Evolutionary conservation across 1,140 invertebrate genomes (phyloP), one percentile per base, ranked within the genome.

Genomic region (Prorops nasuta): DNA sequence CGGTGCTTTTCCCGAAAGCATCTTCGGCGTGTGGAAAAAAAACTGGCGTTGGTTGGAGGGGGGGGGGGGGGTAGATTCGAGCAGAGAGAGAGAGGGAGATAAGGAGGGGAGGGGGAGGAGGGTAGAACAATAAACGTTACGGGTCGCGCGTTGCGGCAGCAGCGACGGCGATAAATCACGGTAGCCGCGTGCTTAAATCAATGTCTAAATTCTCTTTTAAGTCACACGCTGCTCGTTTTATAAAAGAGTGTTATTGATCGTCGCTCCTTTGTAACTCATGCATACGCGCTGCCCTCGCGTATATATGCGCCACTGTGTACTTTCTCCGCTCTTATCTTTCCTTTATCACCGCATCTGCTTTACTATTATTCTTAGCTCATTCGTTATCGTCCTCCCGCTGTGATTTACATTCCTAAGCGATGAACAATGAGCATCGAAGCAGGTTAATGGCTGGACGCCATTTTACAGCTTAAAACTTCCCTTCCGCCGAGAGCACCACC

Each of bases 151-250:
- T 54, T 45, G 52, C 48, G 36, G 31, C 36, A 40, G 32, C 52
- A 45, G 48, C 44, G 50, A 28, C 40, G 48, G 41, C 52, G 49
- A 55, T 55, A 47, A 55, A 55, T 55, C 53, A 46, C 49, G 49
- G 46, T 52, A 52, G 43, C 49, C 41, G 49, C 22, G 49, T 52
- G 53, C 49, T 55, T 55, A 55, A 55, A 55, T 55, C 53, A 55
- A 55, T 41, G 53, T 55, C 53, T 55, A 55, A 55, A 55, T 55
- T 55, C 53, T 55, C 53, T 51, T 55, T 52, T 51, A 55, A 55
- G 53, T 55, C 53, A 41, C 53, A 51, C 53, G 53, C 43, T 51
- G 53, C 47, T 44, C 53, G 31, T 52, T 52, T 55, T 47, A 44
- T 47, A 55, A 55, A 51, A 51, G 49, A 55, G 49, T 43, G 35